Evolutionary conservation across 2,888 invertebrate species (phyloP), one percentile per base, ranked within the genome.

Genomic region (Nesidiocoris tenuis): DNA sequence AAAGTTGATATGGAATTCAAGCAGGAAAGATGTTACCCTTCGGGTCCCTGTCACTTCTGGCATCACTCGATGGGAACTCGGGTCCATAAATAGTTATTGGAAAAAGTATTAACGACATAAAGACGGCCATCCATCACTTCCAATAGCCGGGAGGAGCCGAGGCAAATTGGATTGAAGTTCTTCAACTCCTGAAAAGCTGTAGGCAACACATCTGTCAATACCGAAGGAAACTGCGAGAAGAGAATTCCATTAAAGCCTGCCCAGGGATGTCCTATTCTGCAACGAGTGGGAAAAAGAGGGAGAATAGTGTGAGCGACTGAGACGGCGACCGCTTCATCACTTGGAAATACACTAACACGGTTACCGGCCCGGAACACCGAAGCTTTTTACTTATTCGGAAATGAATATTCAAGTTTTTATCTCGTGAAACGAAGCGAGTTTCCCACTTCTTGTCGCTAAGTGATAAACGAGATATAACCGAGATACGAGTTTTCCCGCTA

Each of bases 131-230:
- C 67, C 67, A 67, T 67, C 67, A 67, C 65, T 22, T 18, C 17
- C 17, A 25, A 17, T 22, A 39, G 25, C 56, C 67, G 65, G 55
- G 67, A 25, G 17, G 24, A 25, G 24, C 56, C 54, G 65, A 67
- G 67, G 67, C 67, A 67, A 67, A 67, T 67, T 67, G 67, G 55
- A 67, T 67, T 67, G 55, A 67, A 67, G 67, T 67, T 67, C 67
- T 67, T 67, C 54, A 67, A 67, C 67, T 67, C 67, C 55, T 67
- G 67, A 67, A 67, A 67, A 56, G 67, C 56, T 67, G 54, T 55
- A 67, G 67, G 67, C 67, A 67, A 67, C 67, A 67, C 67, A 67
- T 67, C 67, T 67, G 67, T 67, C 67, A 67, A 67, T 67, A 67
- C 67, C 55, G 67, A 67, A 55, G 67, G 67, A 67, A 67, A 67